Percentiles rank a stretch among this genome's conserved stretches.
These are phyloP conservation scores for Ascaphus truei DNA, from an alignment of 2,113 vertebrate genomes.

Conservation along the genomic window DNA sequence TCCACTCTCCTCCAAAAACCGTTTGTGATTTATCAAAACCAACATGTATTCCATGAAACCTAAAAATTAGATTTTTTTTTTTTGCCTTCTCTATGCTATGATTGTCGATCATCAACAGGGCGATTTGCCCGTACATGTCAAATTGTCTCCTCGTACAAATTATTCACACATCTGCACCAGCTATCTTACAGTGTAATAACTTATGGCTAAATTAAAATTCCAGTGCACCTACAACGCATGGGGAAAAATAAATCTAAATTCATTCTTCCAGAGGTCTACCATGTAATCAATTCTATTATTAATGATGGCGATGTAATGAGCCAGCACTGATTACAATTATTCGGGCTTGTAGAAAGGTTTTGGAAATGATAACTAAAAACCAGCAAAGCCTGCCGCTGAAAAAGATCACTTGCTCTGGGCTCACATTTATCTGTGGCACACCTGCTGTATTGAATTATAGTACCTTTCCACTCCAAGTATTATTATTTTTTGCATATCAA, in stretches of 20 bases:
- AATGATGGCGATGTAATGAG: slow-evolving; percentile 60
- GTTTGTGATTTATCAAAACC: too few relatives aligned
- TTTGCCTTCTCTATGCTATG: too few relatives aligned
- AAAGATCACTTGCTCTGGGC: slow-evolving; percentile 55
- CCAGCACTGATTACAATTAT: slow-evolving; percentile 57
- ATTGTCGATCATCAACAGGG: background rate
- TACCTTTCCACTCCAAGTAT: slow-evolving; percentile 49
- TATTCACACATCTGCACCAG: background rate
- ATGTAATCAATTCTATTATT: slow-evolving; percentile 55
- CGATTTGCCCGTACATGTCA: background rate
- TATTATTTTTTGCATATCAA: slow-evolving; percentile 70
- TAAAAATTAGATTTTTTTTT: too few relatives aligned
- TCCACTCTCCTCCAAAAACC: too few relatives aligned
- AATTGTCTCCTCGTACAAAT: background rate
- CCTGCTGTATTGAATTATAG: slow-evolving; percentile 64
- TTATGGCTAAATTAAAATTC: background rate
- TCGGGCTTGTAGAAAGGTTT: slow-evolving; percentile 53
- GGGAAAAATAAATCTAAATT: slow-evolving; percentile 12
- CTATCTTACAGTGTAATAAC: background rate
- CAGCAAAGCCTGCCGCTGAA: slow-evolving; percentile 46
- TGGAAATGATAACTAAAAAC: slow-evolving; percentile 60
- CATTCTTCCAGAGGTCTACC: slow-evolving; percentile 43
- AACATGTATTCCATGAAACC: too few relatives aligned
- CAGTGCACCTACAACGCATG: background rate
- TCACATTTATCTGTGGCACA: slow-evolving; percentile 58